phyloP scores from a whole-genome alignment of 2,113 vertebrate genomes.

The Alosa alosa region DNA sequence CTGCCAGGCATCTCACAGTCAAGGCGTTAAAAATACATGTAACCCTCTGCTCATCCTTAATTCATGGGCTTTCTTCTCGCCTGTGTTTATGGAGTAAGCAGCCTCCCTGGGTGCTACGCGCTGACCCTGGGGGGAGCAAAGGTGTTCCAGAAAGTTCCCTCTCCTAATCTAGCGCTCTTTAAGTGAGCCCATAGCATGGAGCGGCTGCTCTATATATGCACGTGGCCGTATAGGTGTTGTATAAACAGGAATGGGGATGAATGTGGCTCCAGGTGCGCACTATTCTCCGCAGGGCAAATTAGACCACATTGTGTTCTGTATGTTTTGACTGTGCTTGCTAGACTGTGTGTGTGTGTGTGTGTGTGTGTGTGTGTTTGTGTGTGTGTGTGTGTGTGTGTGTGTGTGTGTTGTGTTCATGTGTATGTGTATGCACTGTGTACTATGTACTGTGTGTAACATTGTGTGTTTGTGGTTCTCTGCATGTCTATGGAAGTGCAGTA shows the following conservation, averaged over 20 bases:
- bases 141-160: slow-evolving; percentile 66
- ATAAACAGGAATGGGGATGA: slow-evolving; percentile 22
- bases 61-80: slow-evolving; percentile 63
- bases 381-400: background rate
- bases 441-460: too few species aligned
- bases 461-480: too few species aligned
- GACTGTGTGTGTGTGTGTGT: slow-evolving; percentile 19
- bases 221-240: slow-evolving; percentile 27
- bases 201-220: slow-evolving; percentile 44
- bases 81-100: slow-evolving; percentile 75
- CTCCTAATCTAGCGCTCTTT: slow-evolving; percentile 66
- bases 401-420: too few species aligned
- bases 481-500: too few species aligned
- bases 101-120: slow-evolving; percentile 56
- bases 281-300: slow-evolving; percentile 5
- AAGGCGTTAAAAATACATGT: slow-evolving; percentile 79
- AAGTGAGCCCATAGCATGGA: slow-evolving; percentile 55
- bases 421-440: too few species aligned
- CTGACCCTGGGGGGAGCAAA: slow-evolving; percentile 61
- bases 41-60: slow-evolving; percentile 77
- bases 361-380: slow-evolving; percentile 47
- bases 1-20: slow-evolving; percentile 73
- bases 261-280: background rate
- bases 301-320: slow-evolving; percentile 7
- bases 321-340: background rate